phyloP scores from a whole-genome alignment of 2,888 invertebrate genomes.

The Drosophila prostipennis region DNA sequence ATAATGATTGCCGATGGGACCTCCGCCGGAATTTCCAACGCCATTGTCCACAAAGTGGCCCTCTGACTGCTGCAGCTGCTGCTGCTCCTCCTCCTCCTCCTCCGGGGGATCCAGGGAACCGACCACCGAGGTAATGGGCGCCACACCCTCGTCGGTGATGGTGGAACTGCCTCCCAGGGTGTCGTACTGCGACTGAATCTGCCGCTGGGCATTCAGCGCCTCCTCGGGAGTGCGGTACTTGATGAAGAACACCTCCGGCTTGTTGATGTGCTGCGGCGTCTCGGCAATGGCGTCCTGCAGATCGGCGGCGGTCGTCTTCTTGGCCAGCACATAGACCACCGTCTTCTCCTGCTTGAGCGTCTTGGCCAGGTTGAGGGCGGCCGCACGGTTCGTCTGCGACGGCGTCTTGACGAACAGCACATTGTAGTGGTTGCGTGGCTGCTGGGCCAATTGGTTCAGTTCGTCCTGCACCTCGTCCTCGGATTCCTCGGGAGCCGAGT shows the following conservation, averaged over 20 bases:
- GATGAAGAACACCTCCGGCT: slow-evolving; percentile 84
- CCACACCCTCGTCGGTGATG: slow-evolving; percentile 82
- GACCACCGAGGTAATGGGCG: slow-evolving; percentile 82
- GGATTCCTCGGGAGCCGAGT: slow-evolving; percentile 83
- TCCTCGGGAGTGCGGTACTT: slow-evolving; percentile 84
- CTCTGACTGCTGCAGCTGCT: slow-evolving; percentile 23
- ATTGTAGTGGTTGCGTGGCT: slow-evolving; percentile 83
- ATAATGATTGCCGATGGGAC: slow-evolving; percentile 61
- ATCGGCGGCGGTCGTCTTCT: slow-evolving; percentile 82
- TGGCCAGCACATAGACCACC: slow-evolving; percentile 83
- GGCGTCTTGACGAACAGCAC: slow-evolving; percentile 84
- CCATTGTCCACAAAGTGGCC: slow-evolving; percentile 38
- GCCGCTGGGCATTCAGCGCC: slow-evolving; percentile 82
- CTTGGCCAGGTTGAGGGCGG: slow-evolving; percentile 81
- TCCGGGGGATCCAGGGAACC: slow-evolving; percentile 80
- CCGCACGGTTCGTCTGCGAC: slow-evolving; percentile 78
- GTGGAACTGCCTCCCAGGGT: slow-evolving; percentile 81
- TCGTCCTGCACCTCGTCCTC: slow-evolving; percentile 82
- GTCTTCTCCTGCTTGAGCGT: slow-evolving; percentile 83
- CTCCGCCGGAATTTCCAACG: slow-evolving; percentile 15
- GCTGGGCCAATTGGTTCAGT: slow-evolving; percentile 74
- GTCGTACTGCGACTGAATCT: slow-evolving; percentile 83
- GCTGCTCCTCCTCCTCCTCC: slow-evolving; percentile 72
- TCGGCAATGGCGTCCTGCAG: slow-evolving; percentile 81
- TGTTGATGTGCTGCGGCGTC: slow-evolving; percentile 80